Conservation (phyloP, 1,140 invertebrate species). For the Elysia chlorotica region DNA sequence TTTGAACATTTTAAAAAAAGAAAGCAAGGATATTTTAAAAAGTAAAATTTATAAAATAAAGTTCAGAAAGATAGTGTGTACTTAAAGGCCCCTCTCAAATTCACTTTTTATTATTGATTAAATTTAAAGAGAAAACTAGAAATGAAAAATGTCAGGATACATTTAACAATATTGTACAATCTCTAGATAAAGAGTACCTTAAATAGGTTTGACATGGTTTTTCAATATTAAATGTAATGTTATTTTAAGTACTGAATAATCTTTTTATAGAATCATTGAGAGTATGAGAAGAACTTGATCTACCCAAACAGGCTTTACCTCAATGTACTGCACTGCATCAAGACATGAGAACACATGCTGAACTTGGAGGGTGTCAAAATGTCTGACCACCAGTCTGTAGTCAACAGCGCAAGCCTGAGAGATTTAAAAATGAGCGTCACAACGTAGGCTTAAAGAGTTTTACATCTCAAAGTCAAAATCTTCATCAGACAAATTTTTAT, state of each 20-base stretch:
- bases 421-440: neutral
- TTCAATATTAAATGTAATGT: neutral
- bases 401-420: constrained; percentile 57
- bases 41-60: neutral
- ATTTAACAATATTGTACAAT: neutral
- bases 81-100: neutral
- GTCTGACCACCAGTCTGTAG: constrained; percentile 58
- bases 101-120: neutral
- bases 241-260: neutral
- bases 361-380: constrained; percentile 59
- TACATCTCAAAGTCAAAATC: neutral
- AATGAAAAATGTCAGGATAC: neutral
- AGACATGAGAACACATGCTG: constrained; percentile 59
- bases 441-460: neutral
- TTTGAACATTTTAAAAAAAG: neutral
- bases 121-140: neutral
- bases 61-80: neutral
- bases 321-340: constrained; percentile 60
- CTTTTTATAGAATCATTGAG: neutral
- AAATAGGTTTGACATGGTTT: too few species aligned
- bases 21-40: neutral
- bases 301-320: constrained; percentile 37
- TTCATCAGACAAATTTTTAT: neutral
- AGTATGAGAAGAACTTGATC: too few species aligned
- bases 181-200: neutral